Evolutionary conservation across 1,140 invertebrate genomes (phyloP), one percentile per base, ranked within the genome.

Genomic region (Drosophila rhopaloa): DNA sequence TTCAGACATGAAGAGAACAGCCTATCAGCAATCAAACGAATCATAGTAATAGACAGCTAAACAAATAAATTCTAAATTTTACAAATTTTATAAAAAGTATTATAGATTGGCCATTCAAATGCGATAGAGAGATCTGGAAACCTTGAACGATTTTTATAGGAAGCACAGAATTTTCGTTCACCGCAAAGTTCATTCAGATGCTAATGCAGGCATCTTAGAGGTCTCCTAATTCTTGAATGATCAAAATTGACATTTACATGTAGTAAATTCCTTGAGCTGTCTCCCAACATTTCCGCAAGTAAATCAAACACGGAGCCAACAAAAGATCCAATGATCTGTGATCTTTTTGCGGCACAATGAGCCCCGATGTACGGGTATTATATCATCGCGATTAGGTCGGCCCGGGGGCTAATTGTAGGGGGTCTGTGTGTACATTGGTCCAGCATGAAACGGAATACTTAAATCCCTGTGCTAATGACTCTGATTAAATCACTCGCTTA

Each of bases 361-460:
- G 43, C 67, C 67, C 65, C 29, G 35, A 48, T 70, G 50, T 24
- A n/a, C 6, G 29, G 10, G 19, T 44, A 32, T 71, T 71, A 71
- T 57, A 71, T 71, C 65, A 71, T 70, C 43, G 35, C 38, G 32
- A 43, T 55, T 29, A 44, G 54, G 54, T 57, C 9, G 40, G 1
- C 10, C 24, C 1, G 48, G 50, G 38, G 40, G 38, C 50, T 84
- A 84, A 84, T 84, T 84, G 81, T 65, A 84, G 81, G 81, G 76
- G 59, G 4, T 32, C 7, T 57, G 29, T 54, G 8, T 32, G 32
- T 47, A 27, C 75, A 65, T 37, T 24, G 50, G 13, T 51, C 37
- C 29, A 62, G 66, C 81, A 83, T 84, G 81, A 83, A 84, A 74
- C 71, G 70, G 81, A 84, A 84, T 84, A 84, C 53, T 84, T 61